Evolutionary conservation across 2,888 invertebrate genomes (phyloP).

Genomic region (Auanema freiburgensis): DNA sequence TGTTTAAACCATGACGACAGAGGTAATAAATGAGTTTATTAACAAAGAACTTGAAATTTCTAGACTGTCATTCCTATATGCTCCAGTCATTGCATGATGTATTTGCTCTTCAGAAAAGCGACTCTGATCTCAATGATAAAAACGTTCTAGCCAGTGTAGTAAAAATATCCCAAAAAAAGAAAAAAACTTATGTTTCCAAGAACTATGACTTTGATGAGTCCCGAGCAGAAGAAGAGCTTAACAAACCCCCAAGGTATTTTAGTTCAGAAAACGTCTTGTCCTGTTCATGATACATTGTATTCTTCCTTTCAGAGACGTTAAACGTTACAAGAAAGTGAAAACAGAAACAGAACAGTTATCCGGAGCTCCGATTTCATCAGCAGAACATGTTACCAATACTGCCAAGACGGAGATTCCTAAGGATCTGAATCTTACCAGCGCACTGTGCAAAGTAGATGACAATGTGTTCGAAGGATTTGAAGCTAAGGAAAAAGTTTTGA

Average conservation of each 20-base stretch:
- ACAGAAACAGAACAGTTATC: constrained; percentile 14
- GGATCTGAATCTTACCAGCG: too few relatives aligned
- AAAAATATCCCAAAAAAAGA: constrained; percentile 34
- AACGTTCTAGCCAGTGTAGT: constrained; percentile 45
- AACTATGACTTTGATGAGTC: too few relatives aligned
- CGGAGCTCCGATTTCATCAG: constrained; percentile 8
- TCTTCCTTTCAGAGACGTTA: too few relatives aligned
- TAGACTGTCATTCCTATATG: constrained; percentile 19
- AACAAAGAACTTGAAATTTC: constrained; percentile 1
- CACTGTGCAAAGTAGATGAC: constrained; percentile 26
- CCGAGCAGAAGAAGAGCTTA: too few relatives aligned
- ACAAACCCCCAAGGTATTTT: too few relatives aligned
- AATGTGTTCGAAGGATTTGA: constrained; percentile 37
- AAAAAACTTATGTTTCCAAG: constrained; percentile 10
- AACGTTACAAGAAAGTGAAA: constrained; percentile 2
- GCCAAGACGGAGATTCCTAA: too few relatives aligned
- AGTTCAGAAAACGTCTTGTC: too few relatives aligned
- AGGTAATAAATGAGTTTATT: too few relatives aligned
- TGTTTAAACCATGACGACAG: too few relatives aligned
- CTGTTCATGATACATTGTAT: too few relatives aligned
- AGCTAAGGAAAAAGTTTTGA: constrained; percentile 40
- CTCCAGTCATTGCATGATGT: constrained; percentile 36
- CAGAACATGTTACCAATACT: too few relatives aligned
- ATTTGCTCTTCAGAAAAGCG: constrained; percentile 32
- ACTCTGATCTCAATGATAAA: constrained; percentile 27